Evolutionary conservation across 2,797 vertebrate genomes (phyloP), one percentile per base, ranked within the genome.

Genomic region (Bovichtus diacanthus): DNA sequence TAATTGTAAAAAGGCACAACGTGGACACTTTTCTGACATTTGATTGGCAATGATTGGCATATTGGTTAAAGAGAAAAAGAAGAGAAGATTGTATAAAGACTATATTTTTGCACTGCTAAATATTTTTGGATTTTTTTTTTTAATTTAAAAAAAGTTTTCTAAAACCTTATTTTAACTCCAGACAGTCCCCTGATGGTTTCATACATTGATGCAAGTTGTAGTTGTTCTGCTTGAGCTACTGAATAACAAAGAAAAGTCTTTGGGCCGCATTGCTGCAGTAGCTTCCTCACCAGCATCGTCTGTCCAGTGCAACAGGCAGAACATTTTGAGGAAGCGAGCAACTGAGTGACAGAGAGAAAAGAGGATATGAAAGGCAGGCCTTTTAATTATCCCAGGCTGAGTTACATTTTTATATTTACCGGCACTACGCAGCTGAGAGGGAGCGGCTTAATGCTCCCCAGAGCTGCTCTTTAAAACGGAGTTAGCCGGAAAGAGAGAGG

Each of bases 301-400:
- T 60, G 38, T 41, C 13, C 46, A 38, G 41, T n/a, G 56, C 71
- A 88, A 78, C 83, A 85, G 67, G 74, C 74, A 31, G 23, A 64
- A 31, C 25, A 53, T 59, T 74, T 64, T 67, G 53, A 81, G 70
- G 80, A 81, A 76, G 69, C 3, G 36, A 80, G 74, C 53, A 74
- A 41, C 9, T 54, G 83, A 78, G 59, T 71, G 74, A 79, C 68
- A 47, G 67, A 56, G 63, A 50, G 65, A 72, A 58, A 83, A 79
- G 63, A 82, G 81, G 76, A 86, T 84, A 59, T 85, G 83, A 83
- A 78, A 85, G 65, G 27, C 80, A 69, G 78, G 46, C 56, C 89
- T 84, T 88, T 93, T 87, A 88, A 90, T 92, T 92, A 88, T 72
- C 83, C 55, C 62, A 27, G 65, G 18, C 76, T 27, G 74, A 62